Conservation (phyloP, 2,888 invertebrate genomes). For the Priocnemis perturbator region DNA sequence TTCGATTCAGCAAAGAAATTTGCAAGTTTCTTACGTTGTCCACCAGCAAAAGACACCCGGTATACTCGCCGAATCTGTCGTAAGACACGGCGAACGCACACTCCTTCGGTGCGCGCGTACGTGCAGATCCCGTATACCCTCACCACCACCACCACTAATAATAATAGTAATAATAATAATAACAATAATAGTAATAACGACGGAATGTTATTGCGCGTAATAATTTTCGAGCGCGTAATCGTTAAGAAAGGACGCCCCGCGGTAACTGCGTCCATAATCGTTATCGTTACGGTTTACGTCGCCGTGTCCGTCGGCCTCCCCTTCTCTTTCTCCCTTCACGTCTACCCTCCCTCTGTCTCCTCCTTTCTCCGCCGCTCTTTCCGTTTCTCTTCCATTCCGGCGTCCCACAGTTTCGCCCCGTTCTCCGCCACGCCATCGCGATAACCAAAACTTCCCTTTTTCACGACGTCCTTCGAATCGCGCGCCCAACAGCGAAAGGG, state of each 20-base stretch:
- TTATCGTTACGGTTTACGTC: constrained; percentile 75
- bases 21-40: too few species aligned
- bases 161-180: constrained; percentile 68
- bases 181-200: constrained; percentile 72
- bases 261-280: constrained; percentile 75
- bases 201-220: constrained; percentile 73
- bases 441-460: constrained; percentile 1
- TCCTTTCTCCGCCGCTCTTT: constrained; percentile 19
- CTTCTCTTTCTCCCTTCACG: constrained; percentile 42
- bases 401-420: neutral
- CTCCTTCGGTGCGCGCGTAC: neutral
- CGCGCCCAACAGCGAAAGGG: too few species aligned
- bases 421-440: neutral
- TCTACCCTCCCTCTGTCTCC: constrained; percentile 34
- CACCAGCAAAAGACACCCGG: neutral
- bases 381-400: constrained; percentile 4
- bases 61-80: too few species aligned
- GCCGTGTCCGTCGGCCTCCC: constrained; percentile 55
- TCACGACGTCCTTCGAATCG: neutral
- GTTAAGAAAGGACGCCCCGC: constrained; percentile 73
- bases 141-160: constrained; percentile 47
- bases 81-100: neutral
- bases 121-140: constrained; percentile 4
- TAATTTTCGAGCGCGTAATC: constrained; percentile 75
- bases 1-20: too few species aligned